Percentiles rank a stretch among this genome's conserved stretches.
These are phyloP conservation scores for Plebejus anna DNA, from an alignment of 2,888 invertebrate species.

Conservation along the genomic window DNA sequence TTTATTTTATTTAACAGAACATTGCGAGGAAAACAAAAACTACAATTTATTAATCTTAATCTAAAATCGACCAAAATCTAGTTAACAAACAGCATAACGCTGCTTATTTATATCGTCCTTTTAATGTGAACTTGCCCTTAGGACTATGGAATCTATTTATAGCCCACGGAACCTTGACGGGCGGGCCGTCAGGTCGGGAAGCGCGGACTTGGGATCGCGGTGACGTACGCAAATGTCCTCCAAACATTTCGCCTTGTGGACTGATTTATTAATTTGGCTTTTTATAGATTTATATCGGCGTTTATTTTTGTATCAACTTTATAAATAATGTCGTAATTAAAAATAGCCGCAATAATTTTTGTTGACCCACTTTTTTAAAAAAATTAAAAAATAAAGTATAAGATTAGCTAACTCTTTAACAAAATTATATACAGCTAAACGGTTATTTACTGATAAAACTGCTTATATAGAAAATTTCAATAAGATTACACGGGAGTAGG, in stretches of 20 bases:
- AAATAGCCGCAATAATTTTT: neutral
- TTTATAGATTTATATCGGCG: neutral
- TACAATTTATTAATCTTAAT: too few relatives aligned
- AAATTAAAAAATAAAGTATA: too few relatives aligned
- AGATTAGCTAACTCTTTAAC: too few relatives aligned
- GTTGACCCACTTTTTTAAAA: neutral
- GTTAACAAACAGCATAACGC: too few relatives aligned
- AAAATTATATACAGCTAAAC: too few relatives aligned
- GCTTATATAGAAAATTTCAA: neutral
- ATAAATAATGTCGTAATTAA: neutral
- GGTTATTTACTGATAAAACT: too few relatives aligned
- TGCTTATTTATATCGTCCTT: too few relatives aligned
- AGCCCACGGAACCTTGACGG: neutral
- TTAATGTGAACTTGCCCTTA: neutral
- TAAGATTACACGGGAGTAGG: neutral
- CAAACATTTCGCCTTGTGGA: conserved; percentile 14
- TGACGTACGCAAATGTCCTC: conserved; percentile 21
- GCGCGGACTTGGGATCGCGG: neutral
- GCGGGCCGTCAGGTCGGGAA: neutral
- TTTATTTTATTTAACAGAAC: neutral
- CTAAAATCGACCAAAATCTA: too few relatives aligned
- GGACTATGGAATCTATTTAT: conserved; percentile 4
- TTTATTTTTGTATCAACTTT: neutral
- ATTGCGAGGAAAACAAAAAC: neutral
- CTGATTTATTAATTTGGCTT: conserved; percentile 13